A percentile compares a stretch with the other conserved stretches of the same genome.
Conservation (phyloP, 2,888 invertebrate genomes). For the Cataglyphis altisquamis region DNA sequence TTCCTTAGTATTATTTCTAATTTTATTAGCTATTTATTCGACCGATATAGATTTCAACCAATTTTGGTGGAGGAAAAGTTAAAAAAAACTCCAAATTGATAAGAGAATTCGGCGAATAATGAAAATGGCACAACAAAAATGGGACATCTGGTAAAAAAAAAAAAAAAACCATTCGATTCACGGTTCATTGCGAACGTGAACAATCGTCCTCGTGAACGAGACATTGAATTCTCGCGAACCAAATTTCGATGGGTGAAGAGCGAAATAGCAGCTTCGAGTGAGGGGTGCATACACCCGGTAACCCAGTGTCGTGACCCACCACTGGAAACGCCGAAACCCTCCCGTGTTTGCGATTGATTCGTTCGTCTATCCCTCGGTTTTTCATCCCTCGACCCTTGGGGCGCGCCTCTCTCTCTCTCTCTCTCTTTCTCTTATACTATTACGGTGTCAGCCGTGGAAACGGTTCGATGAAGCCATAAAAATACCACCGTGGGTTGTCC, state of each 20-base stretch:
- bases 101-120: neutral
- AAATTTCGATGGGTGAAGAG: conserved; percentile 60
- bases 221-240: conserved; percentile 28
- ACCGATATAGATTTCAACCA: neutral
- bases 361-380: conserved; percentile 75
- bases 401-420: conserved; percentile 55
- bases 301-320: conserved; percentile 75
- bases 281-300: conserved; percentile 73
- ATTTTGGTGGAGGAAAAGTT: neutral
- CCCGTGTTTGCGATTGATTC: conserved; percentile 79
- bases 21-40: neutral
- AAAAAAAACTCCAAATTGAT: conserved; percentile 6
- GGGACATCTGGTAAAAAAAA: neutral
- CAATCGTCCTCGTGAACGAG: conserved; percentile 8
- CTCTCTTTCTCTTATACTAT: conserved; percentile 66
- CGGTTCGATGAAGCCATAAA: conserved; percentile 64
- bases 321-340: conserved; percentile 70
- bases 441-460: conserved; percentile 63
- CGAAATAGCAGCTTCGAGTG: conserved; percentile 52
- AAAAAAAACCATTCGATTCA: conserved; percentile 4
- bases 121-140: conserved; percentile 6
- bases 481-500: conserved; percentile 44
- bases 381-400: conserved; percentile 73
- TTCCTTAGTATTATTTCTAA: neutral
- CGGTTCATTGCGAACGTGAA: neutral